Percentiles rank a stretch among this genome's conserved stretches.
These are phyloP conservation scores for Drosophila aldrichi DNA, from an alignment of 2,888 invertebrate genomes.

Conservation along the genomic window DNA sequence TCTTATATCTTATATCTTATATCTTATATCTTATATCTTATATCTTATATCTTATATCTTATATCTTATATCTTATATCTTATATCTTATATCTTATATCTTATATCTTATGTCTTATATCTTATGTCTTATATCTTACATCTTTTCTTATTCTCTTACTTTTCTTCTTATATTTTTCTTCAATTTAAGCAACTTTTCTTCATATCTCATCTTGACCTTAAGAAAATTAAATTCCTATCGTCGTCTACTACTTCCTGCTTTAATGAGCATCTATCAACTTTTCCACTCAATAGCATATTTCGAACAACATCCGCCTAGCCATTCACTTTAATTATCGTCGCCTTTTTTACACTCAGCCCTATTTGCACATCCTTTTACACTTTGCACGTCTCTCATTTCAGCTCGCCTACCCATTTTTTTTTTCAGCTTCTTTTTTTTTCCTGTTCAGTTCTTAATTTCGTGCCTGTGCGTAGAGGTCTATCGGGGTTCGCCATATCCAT, in stretches of 20 bases:
- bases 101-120: no score
- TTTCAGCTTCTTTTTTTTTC: constrained; percentile 9
- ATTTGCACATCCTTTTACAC: constrained; percentile 16
- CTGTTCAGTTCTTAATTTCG: constrained; percentile 39
- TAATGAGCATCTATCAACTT: constrained; percentile 8
- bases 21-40: no score
- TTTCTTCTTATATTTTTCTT: no score
- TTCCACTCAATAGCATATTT: constrained; percentile 4
- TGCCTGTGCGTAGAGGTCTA: constrained; percentile 24
- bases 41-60: no score
- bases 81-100: no score
- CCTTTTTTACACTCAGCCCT: constrained; percentile 6
- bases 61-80: no score
- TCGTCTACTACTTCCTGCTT: neutral
- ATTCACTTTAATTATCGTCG: constrained; percentile 38
- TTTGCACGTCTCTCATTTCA: constrained; percentile 31
- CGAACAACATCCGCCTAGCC: constrained; percentile 4
- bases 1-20: no score
- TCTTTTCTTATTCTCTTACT: no score
- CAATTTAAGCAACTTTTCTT: neutral
- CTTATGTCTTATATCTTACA: no score
- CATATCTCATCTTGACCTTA: neutral
- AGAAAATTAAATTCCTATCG: neutral
- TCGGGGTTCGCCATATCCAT: constrained; percentile 31
- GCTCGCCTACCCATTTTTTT: constrained; percentile 7